Conservation (phyloP, 2,113 vertebrate species). For the Bambusicola thoracicus region DNA sequence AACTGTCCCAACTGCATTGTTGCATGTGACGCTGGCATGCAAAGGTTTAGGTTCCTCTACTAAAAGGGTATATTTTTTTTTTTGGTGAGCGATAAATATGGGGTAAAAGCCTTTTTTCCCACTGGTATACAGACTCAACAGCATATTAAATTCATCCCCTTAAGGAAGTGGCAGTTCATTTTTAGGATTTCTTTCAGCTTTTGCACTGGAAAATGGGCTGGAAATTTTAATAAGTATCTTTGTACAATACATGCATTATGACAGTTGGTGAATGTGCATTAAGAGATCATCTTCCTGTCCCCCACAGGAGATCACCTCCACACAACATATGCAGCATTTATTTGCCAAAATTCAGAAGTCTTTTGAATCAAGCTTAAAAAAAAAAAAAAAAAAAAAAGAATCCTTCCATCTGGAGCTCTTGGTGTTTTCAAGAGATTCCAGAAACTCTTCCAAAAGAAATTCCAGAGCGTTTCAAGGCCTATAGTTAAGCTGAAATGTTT, state of each 20-base stretch:
- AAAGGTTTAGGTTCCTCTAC: not conserved
- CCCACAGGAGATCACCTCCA: constrained; percentile 71
- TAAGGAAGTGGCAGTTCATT: not conserved
- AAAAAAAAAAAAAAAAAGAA: not conserved
- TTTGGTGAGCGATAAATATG: not conserved
- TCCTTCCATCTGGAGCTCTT: constrained; percentile 70
- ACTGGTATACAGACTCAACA: not conserved
- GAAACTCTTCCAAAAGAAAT: constrained; percentile 51
- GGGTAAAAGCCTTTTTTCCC: not conserved
- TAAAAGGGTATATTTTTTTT: not conserved
- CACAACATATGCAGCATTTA: constrained; percentile 74
- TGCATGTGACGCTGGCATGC: not conserved
- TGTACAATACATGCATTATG: not conserved
- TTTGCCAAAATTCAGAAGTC: constrained; percentile 75
- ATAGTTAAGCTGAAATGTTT: not conserved
- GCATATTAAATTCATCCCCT: not conserved
- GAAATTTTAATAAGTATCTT: constrained; percentile 35
- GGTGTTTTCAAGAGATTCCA: constrained; percentile 57
- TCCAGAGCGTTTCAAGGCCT: not conserved
- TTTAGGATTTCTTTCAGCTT: constrained; percentile 6
- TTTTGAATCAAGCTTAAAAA: constrained; percentile 67
- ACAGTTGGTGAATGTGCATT: constrained; percentile 66
- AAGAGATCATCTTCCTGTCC: constrained; percentile 76
- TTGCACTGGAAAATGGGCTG: not conserved
- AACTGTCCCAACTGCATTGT: not conserved